Base-by-base conservation (phyloP, 2,113 vertebrate genomes). In the Prolemur simus region DNA sequence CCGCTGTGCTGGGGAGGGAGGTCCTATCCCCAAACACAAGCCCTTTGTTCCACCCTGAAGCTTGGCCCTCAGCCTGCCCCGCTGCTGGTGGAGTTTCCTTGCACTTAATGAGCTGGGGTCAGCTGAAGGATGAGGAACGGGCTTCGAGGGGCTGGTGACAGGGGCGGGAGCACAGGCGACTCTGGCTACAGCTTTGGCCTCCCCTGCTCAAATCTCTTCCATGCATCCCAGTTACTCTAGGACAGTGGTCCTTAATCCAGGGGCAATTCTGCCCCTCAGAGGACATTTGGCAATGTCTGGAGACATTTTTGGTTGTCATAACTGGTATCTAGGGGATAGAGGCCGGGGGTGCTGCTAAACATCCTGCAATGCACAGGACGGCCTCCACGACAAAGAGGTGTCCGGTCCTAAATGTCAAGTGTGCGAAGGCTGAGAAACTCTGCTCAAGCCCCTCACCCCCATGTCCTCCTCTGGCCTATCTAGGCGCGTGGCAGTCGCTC, bases 31-130 rank as follows among this genome's bases (percentile, higher is more conserved):
- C 74, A 87, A 71, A 96, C 87, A 91, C 89, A 95, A 60, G 94
- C 92, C 32, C 83, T 94, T 96, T 96, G 90, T 96, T 76, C 56
- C 73, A 39, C 42, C 29, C 15, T 17, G 42, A 69, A 27, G 84
- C 88, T 81, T 58, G 56, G 90, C 84, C 39, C 85, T 80, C 47
- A 52, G 95, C 89, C 71, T 83, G 68, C 32, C 37, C n/a, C 0
- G 3, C 15, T 76, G 58, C 17, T 56, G 39, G 54, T n/a, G 56
- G 87, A 80, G 52, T 34, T 89, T 77, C 21, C 69, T 80, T 39
- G 60, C 45, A 18, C 54, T 56, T 89, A 13, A 54, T 10, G 34
- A 80, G 64, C 93, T 87, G 34, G 18, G 94, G 91, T 95, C 66
- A 74, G 68, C 73, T 34, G 89, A 42, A 21, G 56, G 34, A n/a